Conservation (phyloP, 92 coral and sea anemone genomes). For the Epizoanthus fatuus region DNA sequence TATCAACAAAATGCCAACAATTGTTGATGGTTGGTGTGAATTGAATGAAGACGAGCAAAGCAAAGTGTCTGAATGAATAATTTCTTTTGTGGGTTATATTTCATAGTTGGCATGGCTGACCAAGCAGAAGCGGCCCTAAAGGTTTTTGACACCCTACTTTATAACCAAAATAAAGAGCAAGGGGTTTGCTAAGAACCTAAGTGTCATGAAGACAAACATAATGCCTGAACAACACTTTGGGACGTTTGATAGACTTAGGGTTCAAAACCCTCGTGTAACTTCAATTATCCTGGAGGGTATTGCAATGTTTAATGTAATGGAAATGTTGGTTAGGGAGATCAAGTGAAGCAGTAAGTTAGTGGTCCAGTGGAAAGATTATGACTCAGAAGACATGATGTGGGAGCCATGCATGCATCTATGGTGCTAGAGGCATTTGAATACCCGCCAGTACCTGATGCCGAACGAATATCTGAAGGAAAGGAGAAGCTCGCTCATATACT, state of each 20-base stretch:
- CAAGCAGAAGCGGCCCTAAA: too few species aligned
- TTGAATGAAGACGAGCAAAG: constrained; percentile 19
- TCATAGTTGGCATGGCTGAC: too few species aligned
- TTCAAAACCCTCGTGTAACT: too few species aligned
- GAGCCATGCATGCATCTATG: neutral
- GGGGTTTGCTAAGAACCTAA: too few species aligned
- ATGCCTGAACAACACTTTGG: too few species aligned
- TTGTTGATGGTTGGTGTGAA: constrained; percentile 35
- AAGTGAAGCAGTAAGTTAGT: neutral
- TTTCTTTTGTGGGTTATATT: neutral
- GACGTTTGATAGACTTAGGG: too few species aligned
- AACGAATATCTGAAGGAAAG: neutral
- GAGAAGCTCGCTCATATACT: constrained; percentile 21
- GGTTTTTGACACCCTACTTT: too few species aligned
- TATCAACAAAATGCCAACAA: constrained; percentile 18
- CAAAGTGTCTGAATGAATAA: constrained; percentile 38
- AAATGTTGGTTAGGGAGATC: too few species aligned
- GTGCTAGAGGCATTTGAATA: neutral
- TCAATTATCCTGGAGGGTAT: too few species aligned
- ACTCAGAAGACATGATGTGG: neutral
- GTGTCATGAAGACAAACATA: too few species aligned
- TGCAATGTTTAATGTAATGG: too few species aligned
- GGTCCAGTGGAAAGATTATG: neutral
- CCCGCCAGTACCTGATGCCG: neutral
- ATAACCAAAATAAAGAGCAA: too few species aligned